Conservation (phyloP, 2,113 vertebrate species). For the Nothoprocta pentlandii region DNA sequence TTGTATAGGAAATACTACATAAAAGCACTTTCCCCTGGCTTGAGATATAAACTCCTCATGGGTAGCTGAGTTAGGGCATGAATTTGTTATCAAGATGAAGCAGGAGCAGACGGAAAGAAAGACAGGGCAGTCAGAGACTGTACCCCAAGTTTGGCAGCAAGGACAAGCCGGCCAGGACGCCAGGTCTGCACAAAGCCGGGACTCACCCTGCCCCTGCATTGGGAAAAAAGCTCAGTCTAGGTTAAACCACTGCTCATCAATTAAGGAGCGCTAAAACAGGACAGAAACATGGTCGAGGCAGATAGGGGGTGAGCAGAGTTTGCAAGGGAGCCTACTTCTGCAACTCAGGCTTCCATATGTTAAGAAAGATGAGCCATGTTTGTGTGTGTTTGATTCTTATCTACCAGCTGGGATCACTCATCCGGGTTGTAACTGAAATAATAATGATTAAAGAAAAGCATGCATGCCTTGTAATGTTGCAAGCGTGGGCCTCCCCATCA, state of each 20-base stretch:
- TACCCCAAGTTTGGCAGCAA: background rate
- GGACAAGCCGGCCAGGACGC: background rate
- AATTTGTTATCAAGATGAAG: background rate
- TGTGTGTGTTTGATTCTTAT: constrained; percentile 74
- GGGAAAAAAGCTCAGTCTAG: background rate
- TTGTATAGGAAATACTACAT: background rate
- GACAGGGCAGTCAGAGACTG: background rate
- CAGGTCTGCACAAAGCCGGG: background rate
- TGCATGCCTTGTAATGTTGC: constrained; percentile 65
- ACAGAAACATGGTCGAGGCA: background rate
- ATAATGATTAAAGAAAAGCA: constrained; percentile 76
- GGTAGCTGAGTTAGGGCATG: background rate
- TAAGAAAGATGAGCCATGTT: constrained; percentile 70
- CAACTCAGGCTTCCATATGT: constrained; percentile 66
- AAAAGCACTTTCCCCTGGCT: background rate
- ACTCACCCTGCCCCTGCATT: background rate
- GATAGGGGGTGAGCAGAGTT: background rate
- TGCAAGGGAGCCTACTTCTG: constrained; percentile 32
- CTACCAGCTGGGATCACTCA: constrained; percentile 76
- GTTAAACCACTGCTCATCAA: background rate
- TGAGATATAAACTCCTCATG: background rate
- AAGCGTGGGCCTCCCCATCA: constrained; percentile 52
- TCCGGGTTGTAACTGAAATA: constrained; percentile 70
- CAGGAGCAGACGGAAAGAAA: background rate
- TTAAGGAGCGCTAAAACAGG: background rate